Evolutionary conservation across 2,888 invertebrate species (phyloP), one percentile per base, ranked within the genome.

Genomic region (Lobophora halterata): DNA sequence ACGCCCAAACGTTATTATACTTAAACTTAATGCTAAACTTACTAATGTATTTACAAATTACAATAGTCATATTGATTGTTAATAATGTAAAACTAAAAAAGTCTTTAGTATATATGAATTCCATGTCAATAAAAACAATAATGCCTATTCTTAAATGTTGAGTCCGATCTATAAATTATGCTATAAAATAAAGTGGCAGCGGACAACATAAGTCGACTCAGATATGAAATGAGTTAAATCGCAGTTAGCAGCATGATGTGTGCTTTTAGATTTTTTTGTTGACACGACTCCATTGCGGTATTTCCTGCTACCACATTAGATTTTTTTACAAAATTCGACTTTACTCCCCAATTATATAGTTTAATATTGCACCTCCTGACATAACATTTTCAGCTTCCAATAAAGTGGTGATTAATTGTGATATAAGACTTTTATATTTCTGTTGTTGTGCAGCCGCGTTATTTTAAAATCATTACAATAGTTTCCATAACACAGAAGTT

Each of bases 201-300:
- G n/a, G 62, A 75, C 75, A 76, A 71, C 74, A 72, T 63, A 68
- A 76, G 77, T 79, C 76, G 57, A 61, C 71, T 79, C 67, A 75
- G 79, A 83, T 83, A 83, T 83, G 79, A 83, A 79, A 82, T 79
- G 79, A 77, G 79, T 83, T 81, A 82, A 82, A 81, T 79, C 76
- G 78, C 74, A 76, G 76, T 77, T 80, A 83, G 79, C 75, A 81
- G 76, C 70, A 76, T 83, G 79, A 82, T 77, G 78, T 67, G 65
- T 68, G 79, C 79, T 79, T 75, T 79, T 75, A 79, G 71, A 80
- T 74, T 81, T 80, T n/a, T 83, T 85, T 79, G 79, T 81, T 71
- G 75, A 78, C 74, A 72, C 73, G 76, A 71, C 75, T 74, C 67
- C 66, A 64, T 71, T 68, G 55, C 63, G 83, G 87, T 69, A 87